Evolutionary conservation across 2,888 invertebrate genomes (phyloP).

Genomic region (Trissonchulus latispiculum): DNA sequence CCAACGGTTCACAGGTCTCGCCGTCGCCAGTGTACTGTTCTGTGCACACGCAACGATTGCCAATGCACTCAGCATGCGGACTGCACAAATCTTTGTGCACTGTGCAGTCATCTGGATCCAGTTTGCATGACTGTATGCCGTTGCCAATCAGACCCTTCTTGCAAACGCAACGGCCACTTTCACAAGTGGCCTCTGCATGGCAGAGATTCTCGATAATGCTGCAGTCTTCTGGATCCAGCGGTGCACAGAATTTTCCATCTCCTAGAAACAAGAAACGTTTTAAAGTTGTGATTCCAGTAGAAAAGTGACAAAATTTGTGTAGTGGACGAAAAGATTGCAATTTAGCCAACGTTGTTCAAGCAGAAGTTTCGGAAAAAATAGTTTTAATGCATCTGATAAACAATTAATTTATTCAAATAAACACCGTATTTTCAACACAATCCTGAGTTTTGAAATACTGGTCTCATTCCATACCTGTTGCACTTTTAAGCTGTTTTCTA

Average conservation of each 20-base stretch:
- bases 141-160: constrained; percentile 35
- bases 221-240: constrained; percentile 9
- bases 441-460: no score
- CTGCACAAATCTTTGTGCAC: not conserved
- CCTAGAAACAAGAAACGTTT: no score
- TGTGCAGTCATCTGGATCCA: constrained; percentile 3
- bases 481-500: no score
- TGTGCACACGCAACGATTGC: not conserved
- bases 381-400: no score
- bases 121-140: constrained; percentile 26
- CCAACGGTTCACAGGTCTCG: not conserved
- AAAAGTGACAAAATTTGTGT: no score
- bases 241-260: constrained; percentile 28
- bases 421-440: no score
- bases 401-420: no score
- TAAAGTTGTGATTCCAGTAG: no score
- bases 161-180: constrained; percentile 4
- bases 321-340: no score
- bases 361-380: no score
- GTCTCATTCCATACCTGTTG: no score
- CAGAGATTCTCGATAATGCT: not conserved
- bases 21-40: constrained; percentile 37
- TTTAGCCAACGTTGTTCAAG: no score
- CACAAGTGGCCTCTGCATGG: constrained; percentile 4
- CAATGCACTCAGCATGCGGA: not conserved